Evolutionary conservation across 2,888 invertebrate species (phyloP).

Genomic region (Hedychridium roseum): DNA sequence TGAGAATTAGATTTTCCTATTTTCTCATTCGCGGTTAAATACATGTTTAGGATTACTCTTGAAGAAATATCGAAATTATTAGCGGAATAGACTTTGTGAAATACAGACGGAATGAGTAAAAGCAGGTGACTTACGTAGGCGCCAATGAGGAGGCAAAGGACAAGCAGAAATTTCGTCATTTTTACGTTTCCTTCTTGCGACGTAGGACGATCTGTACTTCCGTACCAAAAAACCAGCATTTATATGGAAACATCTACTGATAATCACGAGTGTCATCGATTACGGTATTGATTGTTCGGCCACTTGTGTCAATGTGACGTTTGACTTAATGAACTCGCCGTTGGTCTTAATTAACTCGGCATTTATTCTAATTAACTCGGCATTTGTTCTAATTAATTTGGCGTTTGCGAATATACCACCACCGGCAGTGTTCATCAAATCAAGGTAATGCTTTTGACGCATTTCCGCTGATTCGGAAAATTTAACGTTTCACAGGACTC

Average conservation of each 20-base stretch:
- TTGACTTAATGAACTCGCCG: conserved; percentile 3
- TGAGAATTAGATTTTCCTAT: too few species aligned
- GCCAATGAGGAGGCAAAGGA: conserved; percentile 26
- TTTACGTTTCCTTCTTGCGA: conserved; percentile 4
- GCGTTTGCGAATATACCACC: too few species aligned
- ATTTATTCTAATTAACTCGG: too few species aligned
- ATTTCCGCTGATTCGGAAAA: too few species aligned
- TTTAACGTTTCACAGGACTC: too few species aligned
- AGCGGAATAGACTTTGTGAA: too few species aligned
- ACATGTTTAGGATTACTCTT: not conserved
- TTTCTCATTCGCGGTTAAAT: too few species aligned
- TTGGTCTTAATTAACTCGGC: too few species aligned
- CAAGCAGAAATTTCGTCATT: conserved; percentile 32
- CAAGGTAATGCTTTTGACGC: too few species aligned
- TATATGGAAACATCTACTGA: conserved; percentile 17
- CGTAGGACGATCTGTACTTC: not conserved
- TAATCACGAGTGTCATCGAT: not conserved
- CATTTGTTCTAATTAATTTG: too few species aligned
- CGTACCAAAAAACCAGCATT: not conserved
- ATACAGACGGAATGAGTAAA: not conserved
- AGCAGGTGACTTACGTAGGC: conserved; percentile 31
- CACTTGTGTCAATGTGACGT: conserved; percentile 38
- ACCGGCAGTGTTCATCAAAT: too few species aligned
- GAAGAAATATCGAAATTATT: too few species aligned
- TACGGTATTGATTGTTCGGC: conserved; percentile 13